A percentile compares a stretch with the other conserved stretches of the same genome.
phyloP scores from a whole-genome alignment of 2,797 vertebrate genomes.

The Synanceia verrucosa region DNA sequence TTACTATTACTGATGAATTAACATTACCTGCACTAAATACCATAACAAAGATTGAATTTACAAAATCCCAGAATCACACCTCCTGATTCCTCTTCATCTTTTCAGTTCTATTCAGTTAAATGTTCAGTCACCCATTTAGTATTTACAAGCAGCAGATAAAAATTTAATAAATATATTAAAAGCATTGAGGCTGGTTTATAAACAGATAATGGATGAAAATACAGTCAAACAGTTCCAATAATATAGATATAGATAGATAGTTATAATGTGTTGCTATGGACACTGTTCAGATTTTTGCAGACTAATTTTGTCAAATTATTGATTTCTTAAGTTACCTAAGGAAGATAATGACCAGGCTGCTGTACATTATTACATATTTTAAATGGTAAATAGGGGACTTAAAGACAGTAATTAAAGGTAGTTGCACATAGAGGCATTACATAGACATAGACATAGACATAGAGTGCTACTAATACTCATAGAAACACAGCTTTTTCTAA shows the following conservation, averaged over 20 bases:
- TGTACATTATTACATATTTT: neutral
- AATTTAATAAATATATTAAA: neutral
- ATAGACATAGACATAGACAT: no score
- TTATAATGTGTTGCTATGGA: no score
- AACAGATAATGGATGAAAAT: no score
- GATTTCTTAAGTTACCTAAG: no score
- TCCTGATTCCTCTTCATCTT: neutral
- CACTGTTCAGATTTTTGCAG: no score
- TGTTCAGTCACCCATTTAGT: neutral
- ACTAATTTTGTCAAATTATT: no score
- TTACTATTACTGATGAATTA: neutral
- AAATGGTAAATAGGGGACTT: neutral
- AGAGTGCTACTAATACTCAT: neutral
- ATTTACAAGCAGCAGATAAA: neutral
- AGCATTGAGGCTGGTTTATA: neutral
- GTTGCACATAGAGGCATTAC: neutral
- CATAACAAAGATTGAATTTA: neutral
- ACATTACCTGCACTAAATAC: neutral
- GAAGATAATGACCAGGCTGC: no score
- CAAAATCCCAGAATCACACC: neutral
- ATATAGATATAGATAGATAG: no score
- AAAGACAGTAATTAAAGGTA: neutral
- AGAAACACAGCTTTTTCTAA: neutral
- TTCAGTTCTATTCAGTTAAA: neutral
- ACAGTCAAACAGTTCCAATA: no score